phyloP scores from a whole-genome alignment of 2,113 vertebrate genomes.

The Dipodomys ordii region DNA sequence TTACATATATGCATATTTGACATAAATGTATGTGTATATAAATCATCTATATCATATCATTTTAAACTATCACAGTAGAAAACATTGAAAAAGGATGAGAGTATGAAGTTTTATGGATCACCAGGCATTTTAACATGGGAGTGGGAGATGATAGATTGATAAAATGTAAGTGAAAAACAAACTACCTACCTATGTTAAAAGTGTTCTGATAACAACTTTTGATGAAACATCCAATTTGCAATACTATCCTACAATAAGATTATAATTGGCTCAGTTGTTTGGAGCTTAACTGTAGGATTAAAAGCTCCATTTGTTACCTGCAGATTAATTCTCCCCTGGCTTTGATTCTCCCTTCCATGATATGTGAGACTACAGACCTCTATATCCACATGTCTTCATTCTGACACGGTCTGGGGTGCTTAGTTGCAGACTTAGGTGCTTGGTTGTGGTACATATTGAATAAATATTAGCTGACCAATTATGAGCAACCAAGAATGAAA shows the following conservation, averaged over 20 bases:
- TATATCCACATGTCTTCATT: neutral
- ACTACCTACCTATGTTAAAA: neutral
- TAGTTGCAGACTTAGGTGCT: neutral
- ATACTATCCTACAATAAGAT: neutral
- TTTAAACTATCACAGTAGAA: neutral
- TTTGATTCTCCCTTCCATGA: neutral
- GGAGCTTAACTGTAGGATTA: neutral
- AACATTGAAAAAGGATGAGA: neutral
- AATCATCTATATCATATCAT: too few relatives aligned
- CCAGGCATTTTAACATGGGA: neutral
- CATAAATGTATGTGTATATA: too few relatives aligned
- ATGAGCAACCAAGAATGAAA: neutral
- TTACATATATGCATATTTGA: too few relatives aligned
- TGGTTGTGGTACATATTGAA: neutral
- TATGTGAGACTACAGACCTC: neutral
- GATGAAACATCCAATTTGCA: neutral
- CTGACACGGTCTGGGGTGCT: neutral
- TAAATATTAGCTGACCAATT: neutral
- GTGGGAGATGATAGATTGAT: neutral
- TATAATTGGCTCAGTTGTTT: neutral
- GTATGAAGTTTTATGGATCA: neutral
- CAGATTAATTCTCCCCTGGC: neutral
- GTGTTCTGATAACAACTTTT: neutral
- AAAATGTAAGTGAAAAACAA: neutral
- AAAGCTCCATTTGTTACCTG: neutral